phyloP scores from a whole-genome alignment of 2,113 vertebrate species.

The Emydura subglobosa region DNA sequence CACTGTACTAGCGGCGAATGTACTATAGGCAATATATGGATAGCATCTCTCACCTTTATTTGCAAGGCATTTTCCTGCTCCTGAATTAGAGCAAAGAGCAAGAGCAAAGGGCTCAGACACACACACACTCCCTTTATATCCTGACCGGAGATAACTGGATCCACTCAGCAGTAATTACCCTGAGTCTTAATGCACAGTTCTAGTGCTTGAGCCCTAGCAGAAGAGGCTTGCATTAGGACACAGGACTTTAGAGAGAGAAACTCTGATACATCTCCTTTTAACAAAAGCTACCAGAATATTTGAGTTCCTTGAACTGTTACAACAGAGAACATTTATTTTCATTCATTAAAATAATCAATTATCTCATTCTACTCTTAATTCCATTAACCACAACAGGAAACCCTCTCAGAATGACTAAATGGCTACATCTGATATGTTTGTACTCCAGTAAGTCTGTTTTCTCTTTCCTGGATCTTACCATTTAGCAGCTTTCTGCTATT shows the following conservation, averaged over 20 bases:
- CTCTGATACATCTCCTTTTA: not conserved
- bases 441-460: not conserved
- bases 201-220: not conserved
- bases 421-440: not conserved
- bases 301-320: not conserved
- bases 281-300: not conserved
- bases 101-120: not conserved
- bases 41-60: not conserved
- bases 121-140: not conserved
- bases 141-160: not conserved
- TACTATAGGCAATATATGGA: not conserved
- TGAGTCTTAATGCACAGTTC: not conserved
- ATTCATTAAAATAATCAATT: not conserved
- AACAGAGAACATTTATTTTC: not conserved
- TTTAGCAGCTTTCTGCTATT: not conserved
- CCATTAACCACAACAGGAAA: not conserved
- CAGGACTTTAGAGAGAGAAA: not conserved
- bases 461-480: not conserved
- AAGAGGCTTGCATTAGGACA: not conserved
- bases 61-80: not conserved
- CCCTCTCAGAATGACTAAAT: not conserved
- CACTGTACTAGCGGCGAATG: not conserved
- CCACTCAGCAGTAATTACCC: not conserved
- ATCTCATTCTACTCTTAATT: not conserved
- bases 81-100: not conserved